A percentile compares a stretch with the other conserved stretches of the same genome.
phyloP scores from a whole-genome alignment of 2,113 vertebrate genomes.

The Saguinus midas region DNA sequence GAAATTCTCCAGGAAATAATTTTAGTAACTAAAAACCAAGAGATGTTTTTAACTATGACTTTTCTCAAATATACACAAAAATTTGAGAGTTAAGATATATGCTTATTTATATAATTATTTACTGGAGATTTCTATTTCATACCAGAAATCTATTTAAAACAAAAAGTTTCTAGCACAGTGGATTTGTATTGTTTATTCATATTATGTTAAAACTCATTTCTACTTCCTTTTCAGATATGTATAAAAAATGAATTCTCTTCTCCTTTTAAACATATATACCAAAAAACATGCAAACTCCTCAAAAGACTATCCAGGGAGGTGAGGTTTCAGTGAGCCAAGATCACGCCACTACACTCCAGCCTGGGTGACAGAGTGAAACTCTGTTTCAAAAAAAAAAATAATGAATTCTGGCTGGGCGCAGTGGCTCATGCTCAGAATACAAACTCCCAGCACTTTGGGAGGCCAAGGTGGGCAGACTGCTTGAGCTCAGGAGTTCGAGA shows the following conservation, averaged over 20 bases:
- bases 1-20: neutral
- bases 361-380: no score
- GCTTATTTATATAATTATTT: neutral
- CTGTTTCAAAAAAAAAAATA: no score
- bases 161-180: neutral
- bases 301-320: neutral
- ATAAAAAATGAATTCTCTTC: neutral
- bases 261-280: neutral
- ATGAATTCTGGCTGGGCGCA: no score
- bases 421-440: no score
- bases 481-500: no score
- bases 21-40: neutral
- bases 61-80: neutral
- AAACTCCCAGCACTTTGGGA: no score
- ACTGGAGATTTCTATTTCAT: neutral
- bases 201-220: neutral
- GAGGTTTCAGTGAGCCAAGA: no score
- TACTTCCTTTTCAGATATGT: constrained; percentile 30
- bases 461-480: no score
- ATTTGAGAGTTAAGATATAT: neutral
- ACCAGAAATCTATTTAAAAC: neutral
- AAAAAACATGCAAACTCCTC: neutral
- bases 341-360: no score
- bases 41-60: neutral
- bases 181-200: neutral